phyloP scores from a whole-genome alignment of 2,888 invertebrate species.

The Tachystola acroxantha region DNA sequence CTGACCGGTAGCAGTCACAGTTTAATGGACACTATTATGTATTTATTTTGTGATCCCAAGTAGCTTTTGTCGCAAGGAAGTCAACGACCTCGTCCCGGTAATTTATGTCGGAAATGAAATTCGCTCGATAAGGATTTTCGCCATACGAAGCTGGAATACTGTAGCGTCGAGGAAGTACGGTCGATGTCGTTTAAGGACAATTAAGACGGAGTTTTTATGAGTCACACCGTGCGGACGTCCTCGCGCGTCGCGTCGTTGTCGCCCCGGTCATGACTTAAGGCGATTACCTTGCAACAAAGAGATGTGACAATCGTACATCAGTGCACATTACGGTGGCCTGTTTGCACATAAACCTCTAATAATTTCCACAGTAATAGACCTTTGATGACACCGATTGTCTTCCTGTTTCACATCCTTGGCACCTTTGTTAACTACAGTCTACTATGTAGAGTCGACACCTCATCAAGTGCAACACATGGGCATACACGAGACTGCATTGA shows the following conservation, averaged over 20 bases:
- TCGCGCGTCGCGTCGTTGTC: constrained; percentile 14
- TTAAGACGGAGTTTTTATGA: constrained; percentile 23
- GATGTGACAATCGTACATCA: constrained; percentile 8
- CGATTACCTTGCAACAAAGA: constrained; percentile 15
- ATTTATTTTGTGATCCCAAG: constrained; percentile 11
- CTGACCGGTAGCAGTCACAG: constrained; percentile 24
- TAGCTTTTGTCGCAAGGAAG: constrained; percentile 14
- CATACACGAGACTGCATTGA: no score
- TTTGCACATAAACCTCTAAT: not conserved
- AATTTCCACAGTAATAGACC: not conserved
- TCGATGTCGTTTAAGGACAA: constrained; percentile 19
- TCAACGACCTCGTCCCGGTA: constrained; percentile 19
- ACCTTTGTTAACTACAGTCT: constrained; percentile 2
- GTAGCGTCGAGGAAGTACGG: constrained; percentile 14
- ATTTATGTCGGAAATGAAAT: constrained; percentile 6
- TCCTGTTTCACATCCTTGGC: constrained; percentile 1
- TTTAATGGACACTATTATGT: constrained; percentile 13
- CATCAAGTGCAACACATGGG: no score
- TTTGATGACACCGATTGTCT: not conserved
- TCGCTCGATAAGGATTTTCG: constrained; percentile 9
- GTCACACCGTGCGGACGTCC: constrained; percentile 20
- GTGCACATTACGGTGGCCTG: not conserved
- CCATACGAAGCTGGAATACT: constrained; percentile 14
- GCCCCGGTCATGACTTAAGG: constrained; percentile 12
- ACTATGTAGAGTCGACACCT: no score